Evolutionary conservation across 2,797 vertebrate genomes (phyloP).

Genomic region (Thamnophis elegans): DNA sequence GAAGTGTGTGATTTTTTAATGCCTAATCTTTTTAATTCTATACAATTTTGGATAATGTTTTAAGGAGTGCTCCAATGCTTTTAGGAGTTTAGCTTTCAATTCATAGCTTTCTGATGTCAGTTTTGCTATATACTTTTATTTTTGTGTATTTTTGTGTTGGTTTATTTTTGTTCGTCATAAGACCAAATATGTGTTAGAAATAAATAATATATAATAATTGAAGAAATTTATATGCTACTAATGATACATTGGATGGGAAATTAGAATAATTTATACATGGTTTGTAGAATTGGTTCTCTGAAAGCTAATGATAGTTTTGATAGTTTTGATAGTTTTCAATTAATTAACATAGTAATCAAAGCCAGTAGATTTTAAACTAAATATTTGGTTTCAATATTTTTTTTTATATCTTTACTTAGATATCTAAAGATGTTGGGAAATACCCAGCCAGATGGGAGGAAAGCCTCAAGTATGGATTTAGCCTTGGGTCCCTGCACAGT

Average conservation of each 20-base stretch:
- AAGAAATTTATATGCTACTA: neutral
- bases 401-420: neutral
- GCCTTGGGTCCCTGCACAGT: neutral
- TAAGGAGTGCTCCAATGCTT: neutral
- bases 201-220: neutral
- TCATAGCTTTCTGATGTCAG: neutral
- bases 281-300: neutral
- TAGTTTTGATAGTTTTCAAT: neutral
- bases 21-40: neutral
- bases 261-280: neutral
- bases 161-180: neutral
- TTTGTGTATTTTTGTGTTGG: neutral
- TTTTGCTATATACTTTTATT: neutral
- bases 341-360: neutral
- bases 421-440: neutral
- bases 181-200: neutral
- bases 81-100: neutral
- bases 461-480: neutral
- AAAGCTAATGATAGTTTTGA: neutral
- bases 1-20: too few species aligned
- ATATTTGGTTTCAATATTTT: neutral
- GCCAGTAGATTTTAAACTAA: neutral
- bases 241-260: neutral
- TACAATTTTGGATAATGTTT: neutral
- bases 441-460: neutral